phyloP scores from a whole-genome alignment of 1,140 invertebrate species.

The Drosophila ohnishii region DNA sequence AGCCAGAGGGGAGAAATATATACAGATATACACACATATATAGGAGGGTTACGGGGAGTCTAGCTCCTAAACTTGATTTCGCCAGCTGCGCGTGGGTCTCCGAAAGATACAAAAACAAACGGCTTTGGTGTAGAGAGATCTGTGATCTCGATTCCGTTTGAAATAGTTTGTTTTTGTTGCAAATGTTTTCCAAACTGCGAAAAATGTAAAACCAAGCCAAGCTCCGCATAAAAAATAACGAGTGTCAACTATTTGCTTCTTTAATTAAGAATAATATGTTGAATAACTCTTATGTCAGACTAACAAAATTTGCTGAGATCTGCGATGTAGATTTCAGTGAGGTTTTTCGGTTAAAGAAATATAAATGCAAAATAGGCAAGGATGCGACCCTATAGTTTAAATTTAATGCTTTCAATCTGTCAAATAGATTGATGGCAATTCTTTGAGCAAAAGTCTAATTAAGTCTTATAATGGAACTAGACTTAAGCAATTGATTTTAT shows the following conservation, averaged over 20 bases:
- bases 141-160: conserved; percentile 40
- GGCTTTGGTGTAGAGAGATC: conserved; percentile 12
- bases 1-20: conserved; percentile 1
- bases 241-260: conserved; percentile 9
- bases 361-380: conserved; percentile 7
- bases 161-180: conserved; percentile 38
- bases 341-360: neutral
- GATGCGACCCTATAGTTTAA: neutral
- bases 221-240: neutral
- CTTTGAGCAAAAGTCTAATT: neutral
- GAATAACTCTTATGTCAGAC: conserved; percentile 9
- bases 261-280: conserved; percentile 56
- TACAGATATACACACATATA: conserved; percentile 3
- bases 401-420: neutral
- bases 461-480: neutral
- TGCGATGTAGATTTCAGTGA: neutral
- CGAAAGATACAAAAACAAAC: conserved; percentile 33
- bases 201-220: conserved; percentile 30
- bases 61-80: conserved; percentile 53
- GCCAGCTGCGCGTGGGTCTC: conserved; percentile 59
- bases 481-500: conserved; percentile 8
- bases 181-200: conserved; percentile 45
- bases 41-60: neutral
- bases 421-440: neutral
- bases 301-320: conserved; percentile 21